phyloP scores from a whole-genome alignment of 2,888 invertebrate species.

The Anoplius nigerrimus region DNA sequence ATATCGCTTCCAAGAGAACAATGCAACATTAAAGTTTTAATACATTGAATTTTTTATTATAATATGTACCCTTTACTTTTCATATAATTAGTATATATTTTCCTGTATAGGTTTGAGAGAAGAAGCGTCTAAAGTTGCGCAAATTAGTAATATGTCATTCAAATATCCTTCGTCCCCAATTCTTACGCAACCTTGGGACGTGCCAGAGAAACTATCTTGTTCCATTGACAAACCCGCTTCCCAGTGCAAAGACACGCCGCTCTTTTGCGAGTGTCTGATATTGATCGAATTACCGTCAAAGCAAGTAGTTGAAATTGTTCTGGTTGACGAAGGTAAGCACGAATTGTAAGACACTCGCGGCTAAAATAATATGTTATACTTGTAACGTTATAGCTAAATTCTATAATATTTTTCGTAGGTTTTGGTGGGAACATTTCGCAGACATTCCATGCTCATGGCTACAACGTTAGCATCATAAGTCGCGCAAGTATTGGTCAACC shows the following conservation, averaged over 20 bases:
- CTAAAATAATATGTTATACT: not conserved
- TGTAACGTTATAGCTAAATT: not conserved
- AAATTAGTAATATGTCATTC: slow-evolving; percentile 80
- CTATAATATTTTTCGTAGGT: slow-evolving; percentile 67
- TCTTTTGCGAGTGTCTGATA: slow-evolving; percentile 79
- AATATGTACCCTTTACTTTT: no score
- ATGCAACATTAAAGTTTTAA: no score
- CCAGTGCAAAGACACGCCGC: slow-evolving; percentile 47
- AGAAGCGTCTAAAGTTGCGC: slow-evolving; percentile 64
- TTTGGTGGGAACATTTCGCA: slow-evolving; percentile 77
- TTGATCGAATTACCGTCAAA: slow-evolving; percentile 76
- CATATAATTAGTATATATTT: slow-evolving; percentile 7
- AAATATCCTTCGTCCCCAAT: slow-evolving; percentile 79
- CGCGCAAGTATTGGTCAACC: slow-evolving; percentile 66
- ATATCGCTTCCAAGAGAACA: no score
- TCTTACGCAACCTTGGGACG: slow-evolving; percentile 76
- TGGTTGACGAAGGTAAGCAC: slow-evolving; percentile 80
- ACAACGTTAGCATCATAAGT: slow-evolving; percentile 55
- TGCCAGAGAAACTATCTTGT: slow-evolving; percentile 53
- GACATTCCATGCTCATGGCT: slow-evolving; percentile 81
- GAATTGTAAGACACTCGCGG: no score
- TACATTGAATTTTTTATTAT: no score
- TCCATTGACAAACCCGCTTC: slow-evolving; percentile 67
- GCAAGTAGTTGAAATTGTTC: slow-evolving; percentile 78
- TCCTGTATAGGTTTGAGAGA: not conserved